Base-by-base conservation (phyloP, 2,888 invertebrate genomes). In the Drosophila putrida region DNA sequence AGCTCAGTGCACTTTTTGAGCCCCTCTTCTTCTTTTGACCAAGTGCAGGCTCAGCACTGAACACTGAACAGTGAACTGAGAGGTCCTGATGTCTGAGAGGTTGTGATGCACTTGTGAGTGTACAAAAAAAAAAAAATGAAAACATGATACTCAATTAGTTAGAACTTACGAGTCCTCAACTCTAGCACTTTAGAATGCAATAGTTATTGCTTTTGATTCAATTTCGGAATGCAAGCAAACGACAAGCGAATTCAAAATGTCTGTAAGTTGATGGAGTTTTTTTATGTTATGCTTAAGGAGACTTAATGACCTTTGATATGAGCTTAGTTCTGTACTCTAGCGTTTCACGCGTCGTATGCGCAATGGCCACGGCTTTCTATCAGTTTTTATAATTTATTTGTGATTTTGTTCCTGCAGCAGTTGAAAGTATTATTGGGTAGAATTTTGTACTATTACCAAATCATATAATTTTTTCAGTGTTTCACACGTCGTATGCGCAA, bases 1-100 rank as follows among this genome's bases (percentile, higher is more conserved):
- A 80, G 89, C 84, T 54, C 73, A 63, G 64, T 82, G 82, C 89
- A 82, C 66, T 83, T 83, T 72, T 64, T 64, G 55, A 63, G 62
- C 70, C 72, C 75, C 63, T 68, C 63, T n/a, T n/a, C 61, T 39
- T 20, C 20, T 20, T 20, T 41, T 41, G 33, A 4, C 31, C 36
- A 33, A 20, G 4, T 1, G 10, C 13, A 10, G 36, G 38, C 39
- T 15, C 13, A 3, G 50, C 33, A 36, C 36, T 36, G 50, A 50
- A 46, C 25, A 28, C 36, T 33, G 15, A 39, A 57, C 36, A 41
- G 50, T 50, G 51, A 31, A 28, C 44, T 33, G 36, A 46, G 36
- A 46, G 38, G 46, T 61, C 38, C 13, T 27, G 36, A 11, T n/a
- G n/a, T n/a, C 44, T 33, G 36, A 46, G 36, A 46, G 38, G 46